phyloP scores from a whole-genome alignment of 2,888 invertebrate species.

The Diarsia dahlii region DNA sequence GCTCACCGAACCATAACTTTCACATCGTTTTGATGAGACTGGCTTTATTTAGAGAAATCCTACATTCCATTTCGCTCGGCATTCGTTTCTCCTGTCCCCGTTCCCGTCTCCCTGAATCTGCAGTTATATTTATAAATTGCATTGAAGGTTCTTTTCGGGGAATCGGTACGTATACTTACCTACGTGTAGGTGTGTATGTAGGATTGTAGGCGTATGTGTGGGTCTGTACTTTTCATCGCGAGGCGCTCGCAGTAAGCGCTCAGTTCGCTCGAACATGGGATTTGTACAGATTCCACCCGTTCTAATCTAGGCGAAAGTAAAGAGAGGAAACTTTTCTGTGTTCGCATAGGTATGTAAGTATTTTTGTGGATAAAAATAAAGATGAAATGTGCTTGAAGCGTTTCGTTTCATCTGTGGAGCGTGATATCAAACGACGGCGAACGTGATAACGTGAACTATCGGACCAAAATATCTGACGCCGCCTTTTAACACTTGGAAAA shows the following conservation, averaged over 20 bases:
- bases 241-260: constrained; percentile 44
- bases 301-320: constrained; percentile 59
- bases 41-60: constrained; percentile 39
- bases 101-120: constrained; percentile 53
- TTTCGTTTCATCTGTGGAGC: constrained; percentile 45
- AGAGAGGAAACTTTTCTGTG: constrained; percentile 50
- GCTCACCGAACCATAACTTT: constrained; percentile 41
- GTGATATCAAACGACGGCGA: constrained; percentile 45
- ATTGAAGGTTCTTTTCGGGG: constrained; percentile 54
- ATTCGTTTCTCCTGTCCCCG: constrained; percentile 44
- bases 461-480: constrained; percentile 25
- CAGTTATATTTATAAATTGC: constrained; percentile 64
- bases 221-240: constrained; percentile 46
- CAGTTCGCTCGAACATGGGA: constrained; percentile 47
- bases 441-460: constrained; percentile 45
- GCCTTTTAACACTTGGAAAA: constrained; percentile 34
- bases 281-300: constrained; percentile 60
- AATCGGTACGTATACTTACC: constrained; percentile 15
- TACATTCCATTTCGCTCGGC: constrained; percentile 43
- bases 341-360: constrained; percentile 26
- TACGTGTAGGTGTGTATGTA: constrained; percentile 7
- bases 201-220: constrained; percentile 26
- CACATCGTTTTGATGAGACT: constrained; percentile 40
- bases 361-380: constrained; percentile 50
- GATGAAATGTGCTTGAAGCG: constrained; percentile 45